phyloP scores from a whole-genome alignment of 2,113 vertebrate genomes.

The Laticauda laticaudata region DNA sequence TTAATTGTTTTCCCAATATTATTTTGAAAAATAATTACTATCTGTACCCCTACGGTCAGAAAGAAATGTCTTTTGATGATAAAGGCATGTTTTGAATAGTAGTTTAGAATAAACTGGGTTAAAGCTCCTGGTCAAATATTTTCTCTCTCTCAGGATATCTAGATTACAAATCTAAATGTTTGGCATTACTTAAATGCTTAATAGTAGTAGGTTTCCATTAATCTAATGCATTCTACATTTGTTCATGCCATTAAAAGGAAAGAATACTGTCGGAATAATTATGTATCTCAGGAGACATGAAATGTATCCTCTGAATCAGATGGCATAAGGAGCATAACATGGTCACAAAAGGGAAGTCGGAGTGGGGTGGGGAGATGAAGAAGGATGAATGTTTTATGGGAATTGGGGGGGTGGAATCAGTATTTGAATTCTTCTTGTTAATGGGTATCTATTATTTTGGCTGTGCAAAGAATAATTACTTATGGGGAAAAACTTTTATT shows the following conservation, averaged over 20 bases:
- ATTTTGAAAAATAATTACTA: not conserved
- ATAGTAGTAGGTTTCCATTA: too few relatives aligned
- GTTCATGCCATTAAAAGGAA: not conserved
- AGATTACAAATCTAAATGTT: not conserved
- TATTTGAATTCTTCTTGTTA: not conserved
- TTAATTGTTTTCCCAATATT: not conserved
- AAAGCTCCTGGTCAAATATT: not conserved
- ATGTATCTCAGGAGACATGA: not conserved
- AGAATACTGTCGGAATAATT: not conserved
- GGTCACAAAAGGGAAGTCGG: not conserved
- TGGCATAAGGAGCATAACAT: not conserved
- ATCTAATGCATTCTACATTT: not conserved
- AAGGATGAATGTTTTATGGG: not conserved
- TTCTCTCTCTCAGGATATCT: not conserved
- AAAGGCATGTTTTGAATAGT: not conserved
- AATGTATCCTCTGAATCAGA: not conserved
- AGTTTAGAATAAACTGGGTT: not conserved
- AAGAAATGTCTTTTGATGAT: not conserved
- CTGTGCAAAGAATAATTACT: not conserved
- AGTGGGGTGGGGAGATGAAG: not conserved
- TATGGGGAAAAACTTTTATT: not conserved
- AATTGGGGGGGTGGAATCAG: not conserved
- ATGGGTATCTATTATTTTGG: not conserved
- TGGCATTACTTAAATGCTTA: not conserved
- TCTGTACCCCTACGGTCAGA: not conserved